Evolutionary conservation across 2,797 vertebrate genomes (phyloP).

Genomic region (Prunella strophiata): DNA sequence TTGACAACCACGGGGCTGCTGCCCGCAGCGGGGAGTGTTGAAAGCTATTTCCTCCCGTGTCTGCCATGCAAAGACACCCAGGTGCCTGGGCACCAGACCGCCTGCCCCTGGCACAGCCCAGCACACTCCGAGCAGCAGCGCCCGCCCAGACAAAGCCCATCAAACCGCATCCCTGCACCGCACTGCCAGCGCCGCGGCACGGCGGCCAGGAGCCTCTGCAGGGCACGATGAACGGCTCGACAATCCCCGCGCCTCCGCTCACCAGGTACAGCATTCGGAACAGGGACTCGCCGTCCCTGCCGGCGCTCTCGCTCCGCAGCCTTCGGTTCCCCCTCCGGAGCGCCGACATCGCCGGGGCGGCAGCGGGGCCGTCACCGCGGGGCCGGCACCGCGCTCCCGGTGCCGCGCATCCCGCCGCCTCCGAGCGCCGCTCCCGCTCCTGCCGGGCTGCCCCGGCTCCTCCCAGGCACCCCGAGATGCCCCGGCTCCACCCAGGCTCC

Average conservation of each 20-base stretch:
- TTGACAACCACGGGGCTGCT: not conserved
- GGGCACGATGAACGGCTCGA: not conserved
- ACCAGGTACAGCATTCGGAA: slow-evolving; percentile 73
- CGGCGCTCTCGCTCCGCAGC: slow-evolving; percentile 49
- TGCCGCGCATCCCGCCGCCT: not conserved
- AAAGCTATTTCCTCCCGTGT: not conserved
- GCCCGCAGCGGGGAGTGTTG: not conserved
- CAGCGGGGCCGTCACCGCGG: slow-evolving; percentile 25
- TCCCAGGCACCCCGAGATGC: no score
- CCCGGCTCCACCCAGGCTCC: not conserved
- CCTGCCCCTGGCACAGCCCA: not conserved
- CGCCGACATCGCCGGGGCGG: slow-evolving; percentile 80
- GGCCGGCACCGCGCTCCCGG: not conserved
- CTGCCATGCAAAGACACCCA: rapidly evolving
- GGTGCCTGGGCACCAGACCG: not conserved
- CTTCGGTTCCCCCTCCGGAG: slow-evolving; percentile 85
- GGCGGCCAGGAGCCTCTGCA: not conserved
- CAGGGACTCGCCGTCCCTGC: slow-evolving; percentile 80
- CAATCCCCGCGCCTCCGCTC: not conserved
- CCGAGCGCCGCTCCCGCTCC: not conserved
- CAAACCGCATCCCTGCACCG: not conserved
- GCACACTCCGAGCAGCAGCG: not conserved
- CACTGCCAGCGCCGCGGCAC: not conserved
- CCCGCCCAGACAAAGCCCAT: not conserved
- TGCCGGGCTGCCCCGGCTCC: not conserved